phyloP scores from a whole-genome alignment of 2,888 invertebrate species.

The Teleiodes luculella region DNA sequence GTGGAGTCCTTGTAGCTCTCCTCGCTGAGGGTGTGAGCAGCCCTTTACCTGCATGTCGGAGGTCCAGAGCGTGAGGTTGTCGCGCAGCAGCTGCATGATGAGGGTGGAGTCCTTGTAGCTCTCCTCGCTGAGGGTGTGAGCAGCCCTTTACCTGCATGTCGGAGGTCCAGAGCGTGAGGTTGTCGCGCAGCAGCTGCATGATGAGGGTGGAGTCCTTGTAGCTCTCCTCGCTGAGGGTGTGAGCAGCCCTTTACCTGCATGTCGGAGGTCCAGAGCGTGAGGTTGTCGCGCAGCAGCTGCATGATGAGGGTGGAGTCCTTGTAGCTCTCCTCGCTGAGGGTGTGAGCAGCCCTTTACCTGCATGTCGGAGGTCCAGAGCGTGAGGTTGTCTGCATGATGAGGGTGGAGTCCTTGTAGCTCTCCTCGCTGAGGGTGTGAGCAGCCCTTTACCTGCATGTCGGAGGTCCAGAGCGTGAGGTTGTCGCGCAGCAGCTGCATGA shows the following conservation, averaged over 20 bases:
- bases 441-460: too few species aligned
- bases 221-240: slow-evolving; percentile 81
- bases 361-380: too few species aligned
- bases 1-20: neutral
- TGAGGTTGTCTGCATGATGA: too few species aligned
- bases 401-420: too few species aligned
- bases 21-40: neutral
- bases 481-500: too few species aligned
- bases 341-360: neutral
- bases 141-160: slow-evolving; percentile 97
- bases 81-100: slow-evolving; percentile 99
- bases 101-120: slow-evolving; percentile 99
- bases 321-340: slow-evolving; percentile 99
- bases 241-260: slow-evolving; percentile 90
- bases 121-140: slow-evolving; percentile 68
- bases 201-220: slow-evolving; percentile 99
- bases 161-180: slow-evolving; percentile 99
- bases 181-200: slow-evolving; percentile 99
- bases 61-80: slow-evolving; percentile 99
- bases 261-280: slow-evolving; percentile 99
- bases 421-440: too few species aligned
- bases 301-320: too few species aligned
- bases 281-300: slow-evolving; percentile 98
- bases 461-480: too few species aligned
- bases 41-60: slow-evolving; percentile 96